phyloP scores from a whole-genome alignment of 2,888 invertebrate genomes.

The Hymenopus coronatus region DNA sequence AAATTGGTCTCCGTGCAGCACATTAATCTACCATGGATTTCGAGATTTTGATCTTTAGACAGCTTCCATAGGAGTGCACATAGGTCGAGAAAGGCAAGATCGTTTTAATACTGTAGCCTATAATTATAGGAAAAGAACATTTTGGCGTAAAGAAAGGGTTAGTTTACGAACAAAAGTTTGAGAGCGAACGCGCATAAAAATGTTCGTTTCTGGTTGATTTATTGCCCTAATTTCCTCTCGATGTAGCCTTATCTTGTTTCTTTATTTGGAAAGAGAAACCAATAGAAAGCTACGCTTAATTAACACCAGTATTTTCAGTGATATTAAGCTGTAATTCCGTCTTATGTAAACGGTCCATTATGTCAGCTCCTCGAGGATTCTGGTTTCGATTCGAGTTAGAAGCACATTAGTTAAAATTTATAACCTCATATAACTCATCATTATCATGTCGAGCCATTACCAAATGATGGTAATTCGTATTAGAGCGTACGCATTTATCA shows the following conservation, averaged over 20 bases:
- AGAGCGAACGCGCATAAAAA: not conserved
- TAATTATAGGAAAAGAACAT: not conserved
- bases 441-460: not conserved
- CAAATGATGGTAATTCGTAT: not conserved
- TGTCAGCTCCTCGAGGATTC: not conserved
- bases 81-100: not conserved
- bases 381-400: not conserved
- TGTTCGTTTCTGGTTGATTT: not conserved
- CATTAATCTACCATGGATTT: not conserved
- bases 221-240: not conserved
- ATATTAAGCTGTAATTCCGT: not conserved
- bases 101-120: not conserved
- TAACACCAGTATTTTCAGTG: not conserved
- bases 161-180: not conserved
- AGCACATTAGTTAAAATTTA: not conserved
- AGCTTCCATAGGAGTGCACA: not conserved
- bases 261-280: not conserved
- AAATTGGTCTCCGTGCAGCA: not conserved
- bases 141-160: not conserved
- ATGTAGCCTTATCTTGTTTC: not conserved
- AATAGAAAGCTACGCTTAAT: not conserved
- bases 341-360: not conserved
- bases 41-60: not conserved
- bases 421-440: not conserved
- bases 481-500: not conserved